phyloP scores from a whole-genome alignment of 2,113 vertebrate genomes.

The Brachyistius frenatus region DNA sequence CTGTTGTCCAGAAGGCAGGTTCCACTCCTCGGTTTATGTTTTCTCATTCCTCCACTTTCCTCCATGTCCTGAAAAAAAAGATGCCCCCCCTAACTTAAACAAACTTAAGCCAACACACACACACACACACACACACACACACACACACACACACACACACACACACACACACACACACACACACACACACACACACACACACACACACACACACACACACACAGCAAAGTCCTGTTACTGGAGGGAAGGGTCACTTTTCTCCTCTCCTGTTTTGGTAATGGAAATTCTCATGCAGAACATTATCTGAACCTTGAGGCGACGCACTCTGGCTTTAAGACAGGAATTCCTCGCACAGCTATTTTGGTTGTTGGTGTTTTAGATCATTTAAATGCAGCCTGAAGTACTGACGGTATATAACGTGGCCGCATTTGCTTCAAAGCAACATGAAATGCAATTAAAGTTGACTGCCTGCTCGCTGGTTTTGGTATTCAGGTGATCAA shows the following conservation, averaged over 20 bases:
- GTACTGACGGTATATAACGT: neutral
- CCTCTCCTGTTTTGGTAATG: constrained; percentile 43
- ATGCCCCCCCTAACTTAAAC: constrained; percentile 41
- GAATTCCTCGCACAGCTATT: neutral
- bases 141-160: neutral
- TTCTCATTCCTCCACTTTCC: constrained; percentile 35
- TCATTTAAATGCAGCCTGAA: neutral
- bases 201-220: no score
- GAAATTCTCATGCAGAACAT: constrained; percentile 23
- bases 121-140: neutral
- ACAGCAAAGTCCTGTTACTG: constrained; percentile 17
- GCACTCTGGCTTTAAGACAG: neutral
- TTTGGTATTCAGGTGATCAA: no score
- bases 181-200: neutral
- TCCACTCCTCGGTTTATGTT: constrained; percentile 59
- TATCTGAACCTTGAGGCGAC: constrained; percentile 15
- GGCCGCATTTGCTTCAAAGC: neutral
- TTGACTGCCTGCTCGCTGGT: no score
- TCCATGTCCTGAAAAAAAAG: constrained; percentile 35
- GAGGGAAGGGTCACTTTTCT: constrained; percentile 40
- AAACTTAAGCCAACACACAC: constrained; percentile 34
- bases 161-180: neutral
- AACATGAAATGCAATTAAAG: neutral
- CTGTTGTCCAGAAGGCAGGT: constrained; percentile 31
- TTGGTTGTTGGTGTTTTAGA: constrained; percentile 1